A percentile compares a stretch with the other conserved stretches of the same genome.
These are phyloP conservation scores for Bryconaethiops microstoma DNA, from an alignment of 2,797 vertebrate genomes.

Conservation along the genomic window DNA sequence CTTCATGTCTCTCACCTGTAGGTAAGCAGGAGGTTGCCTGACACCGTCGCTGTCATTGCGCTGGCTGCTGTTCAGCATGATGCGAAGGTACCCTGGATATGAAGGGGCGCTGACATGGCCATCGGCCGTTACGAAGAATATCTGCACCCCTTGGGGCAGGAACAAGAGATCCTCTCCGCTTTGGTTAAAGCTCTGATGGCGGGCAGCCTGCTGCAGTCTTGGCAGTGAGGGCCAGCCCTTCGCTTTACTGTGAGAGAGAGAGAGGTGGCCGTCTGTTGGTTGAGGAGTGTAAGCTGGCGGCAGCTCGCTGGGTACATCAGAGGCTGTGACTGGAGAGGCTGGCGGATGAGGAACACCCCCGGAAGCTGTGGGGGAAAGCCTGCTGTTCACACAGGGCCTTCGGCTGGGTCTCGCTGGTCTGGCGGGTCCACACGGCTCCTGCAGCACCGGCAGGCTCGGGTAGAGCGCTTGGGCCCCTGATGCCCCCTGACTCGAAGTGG, in stretches of 20 bases:
- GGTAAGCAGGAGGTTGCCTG: conserved; percentile 78
- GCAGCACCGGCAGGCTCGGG: conserved; percentile 69
- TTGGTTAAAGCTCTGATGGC: conserved; percentile 71
- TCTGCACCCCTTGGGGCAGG: conserved; percentile 91
- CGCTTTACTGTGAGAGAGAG: conserved; percentile 60
- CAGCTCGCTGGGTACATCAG: conserved; percentile 61
- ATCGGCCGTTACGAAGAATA: conserved; percentile 90
- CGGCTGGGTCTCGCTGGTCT: conserved; percentile 38
- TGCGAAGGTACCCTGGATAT: conserved; percentile 88
- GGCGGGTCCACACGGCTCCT: conserved; percentile 52
- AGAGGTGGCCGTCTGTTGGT: conserved; percentile 69
- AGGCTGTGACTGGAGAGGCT: conserved; percentile 19
- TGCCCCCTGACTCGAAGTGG: conserved; percentile 36
- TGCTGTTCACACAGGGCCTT: conserved; percentile 53
- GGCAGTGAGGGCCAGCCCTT: conserved; percentile 59
- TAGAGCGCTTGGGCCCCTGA: conserved; percentile 50
- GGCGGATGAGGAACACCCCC: conserved; percentile 47
- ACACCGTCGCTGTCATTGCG: conserved; percentile 43
- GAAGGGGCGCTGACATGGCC: conserved; percentile 92
- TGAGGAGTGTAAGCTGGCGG: conserved; percentile 76
- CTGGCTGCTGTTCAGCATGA: conserved; percentile 78
- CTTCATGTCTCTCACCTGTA: conserved; percentile 81
- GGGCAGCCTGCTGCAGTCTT: conserved; percentile 75
- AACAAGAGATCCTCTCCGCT: conserved; percentile 84
- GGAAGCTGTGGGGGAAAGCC: conserved; percentile 51